A percentile compares a stretch with the other conserved stretches of the same genome.
Conservation (phyloP, 2,113 vertebrate genomes). For the Machaerirhynchus nigripectus region DNA sequence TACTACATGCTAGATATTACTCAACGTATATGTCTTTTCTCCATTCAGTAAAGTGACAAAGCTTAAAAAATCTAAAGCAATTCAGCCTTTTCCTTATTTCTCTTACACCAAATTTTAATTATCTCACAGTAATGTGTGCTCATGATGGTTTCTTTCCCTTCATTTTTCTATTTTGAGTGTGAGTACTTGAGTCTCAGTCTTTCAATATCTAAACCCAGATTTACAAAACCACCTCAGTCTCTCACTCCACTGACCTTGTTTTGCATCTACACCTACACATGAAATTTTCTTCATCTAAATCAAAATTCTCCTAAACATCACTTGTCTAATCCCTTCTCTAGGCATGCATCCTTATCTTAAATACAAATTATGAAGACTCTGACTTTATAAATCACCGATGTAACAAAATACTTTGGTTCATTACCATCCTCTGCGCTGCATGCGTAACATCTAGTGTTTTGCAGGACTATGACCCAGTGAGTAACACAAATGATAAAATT, state of each 20-base stretch:
- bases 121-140: background rate
- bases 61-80: background rate
- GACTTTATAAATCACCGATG: background rate
- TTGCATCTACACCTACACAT: background rate
- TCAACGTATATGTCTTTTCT: background rate
- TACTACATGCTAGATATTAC: background rate
- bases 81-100: background rate
- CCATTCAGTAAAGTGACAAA: background rate
- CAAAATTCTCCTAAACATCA: background rate
- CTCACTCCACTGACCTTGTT: background rate
- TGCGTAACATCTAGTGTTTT: background rate
- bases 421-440: background rate
- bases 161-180: background rate
- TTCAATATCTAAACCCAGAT: background rate
- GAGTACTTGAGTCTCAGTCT: background rate
- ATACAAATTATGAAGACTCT: background rate
- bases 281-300: background rate
- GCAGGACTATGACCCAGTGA: background rate
- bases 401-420: background rate
- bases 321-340: background rate
- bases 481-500: background rate
- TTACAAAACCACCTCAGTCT: background rate
- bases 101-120: background rate
- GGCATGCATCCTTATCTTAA: background rate
- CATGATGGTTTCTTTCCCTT: rapidly evolving